Evolutionary conservation across 2,888 invertebrate species (phyloP), one percentile per base, ranked within the genome.

Genomic region (Acrocyrtus sp.): DNA sequence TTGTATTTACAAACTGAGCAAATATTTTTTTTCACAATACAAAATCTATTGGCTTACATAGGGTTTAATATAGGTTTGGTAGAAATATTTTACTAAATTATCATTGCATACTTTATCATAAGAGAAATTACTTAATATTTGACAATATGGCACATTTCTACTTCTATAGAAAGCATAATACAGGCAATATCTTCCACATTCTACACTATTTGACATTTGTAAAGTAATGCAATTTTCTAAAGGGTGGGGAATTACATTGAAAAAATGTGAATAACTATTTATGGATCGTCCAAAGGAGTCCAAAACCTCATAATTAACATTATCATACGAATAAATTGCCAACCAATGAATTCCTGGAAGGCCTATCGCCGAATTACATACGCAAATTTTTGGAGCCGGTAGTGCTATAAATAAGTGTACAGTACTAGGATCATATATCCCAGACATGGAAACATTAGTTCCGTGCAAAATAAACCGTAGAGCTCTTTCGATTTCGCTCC

Each of bases 341-440:
- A 63, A 26, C 60, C 60, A 60, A 21, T 60, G 60, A 2, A 15
- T 3, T n/a, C 56, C 56, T 21, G 56, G 56, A 8, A 19, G 56
- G 8, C 12, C 19, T 6, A 19, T 3, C 41, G 4, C 6, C 1
- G 48, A 29, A 24, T 60, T 27, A 6, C 27, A 17, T 5, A 60
- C 21, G 26, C 21, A 60, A 6, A 60, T 48, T 60, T 60, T 60
- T 6, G 60, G 60, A 29, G 17, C 3, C 12, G 17, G 2, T 8
- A 5, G 1, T 5, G 47, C 15, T 17, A 60, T 19, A 48, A 60
- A 60, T 19, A 21, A 0, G 3, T 60, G 21, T 48, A 60, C 22
- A 21, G 27, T 2, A 19, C 24, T 4, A 10, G 41, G 8, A 17
- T 10, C 8, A 4, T 53, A 26, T 1, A 63, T 43, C n/a, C 53